Conservation (phyloP, 2,888 invertebrate genomes). For the Drosophila limbata region DNA sequence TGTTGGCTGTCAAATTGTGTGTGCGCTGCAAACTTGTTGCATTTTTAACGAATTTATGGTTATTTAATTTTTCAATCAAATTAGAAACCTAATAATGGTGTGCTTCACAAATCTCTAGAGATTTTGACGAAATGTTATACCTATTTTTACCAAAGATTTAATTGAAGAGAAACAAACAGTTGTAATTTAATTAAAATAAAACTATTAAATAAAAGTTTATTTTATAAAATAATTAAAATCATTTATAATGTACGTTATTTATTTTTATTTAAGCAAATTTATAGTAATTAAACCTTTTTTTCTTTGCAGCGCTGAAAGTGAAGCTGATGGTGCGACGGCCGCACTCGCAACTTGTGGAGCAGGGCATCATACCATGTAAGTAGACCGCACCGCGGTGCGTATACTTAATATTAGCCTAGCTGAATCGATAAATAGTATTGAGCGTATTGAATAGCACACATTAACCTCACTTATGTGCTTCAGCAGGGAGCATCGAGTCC, state of each 20-base stretch:
- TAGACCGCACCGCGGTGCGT: constrained; percentile 82
- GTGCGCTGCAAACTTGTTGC: constrained; percentile 47
- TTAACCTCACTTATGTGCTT: constrained; percentile 69
- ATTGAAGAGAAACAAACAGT: no score
- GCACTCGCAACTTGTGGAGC: constrained; percentile 97
- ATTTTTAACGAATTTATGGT: constrained; percentile 17
- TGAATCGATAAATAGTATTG: constrained; percentile 53
- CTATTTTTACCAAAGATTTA: no score
- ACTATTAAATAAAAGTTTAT: no score
- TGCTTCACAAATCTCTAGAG: background rate
- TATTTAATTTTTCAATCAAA: background rate
- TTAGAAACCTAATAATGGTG: background rate
- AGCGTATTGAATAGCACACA: constrained; percentile 53
- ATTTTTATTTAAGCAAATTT: background rate
- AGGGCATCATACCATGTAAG: constrained; percentile 99
- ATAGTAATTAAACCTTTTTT: constrained; percentile 11
- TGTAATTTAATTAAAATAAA: no score
- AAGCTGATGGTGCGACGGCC: constrained; percentile 98
- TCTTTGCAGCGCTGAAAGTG: constrained; percentile 95
- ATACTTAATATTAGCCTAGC: constrained; percentile 35
- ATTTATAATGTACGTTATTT: no score
- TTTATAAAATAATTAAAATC: no score
- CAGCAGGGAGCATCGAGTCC: background rate
- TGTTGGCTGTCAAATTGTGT: constrained; percentile 44
- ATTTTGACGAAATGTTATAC: no score